These are phyloP conservation scores for Parus major DNA, from an alignment of 2,113 vertebrate genomes.

Conservation along the genomic window DNA sequence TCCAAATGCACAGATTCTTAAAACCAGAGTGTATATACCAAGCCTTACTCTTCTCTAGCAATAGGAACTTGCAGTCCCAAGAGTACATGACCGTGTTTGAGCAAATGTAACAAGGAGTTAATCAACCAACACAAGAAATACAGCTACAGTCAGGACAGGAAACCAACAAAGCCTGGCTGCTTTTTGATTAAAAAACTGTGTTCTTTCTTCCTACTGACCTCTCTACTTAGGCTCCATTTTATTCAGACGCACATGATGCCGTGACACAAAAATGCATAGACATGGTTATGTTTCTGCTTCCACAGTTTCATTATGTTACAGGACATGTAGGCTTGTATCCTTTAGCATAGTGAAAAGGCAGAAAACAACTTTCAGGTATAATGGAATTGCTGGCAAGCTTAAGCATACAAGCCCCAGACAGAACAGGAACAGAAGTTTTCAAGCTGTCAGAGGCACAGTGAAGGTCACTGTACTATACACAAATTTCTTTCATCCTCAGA, in stretches of 20 bases:
- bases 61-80: background rate
- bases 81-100: background rate
- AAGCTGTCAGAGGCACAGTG: background rate
- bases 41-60: background rate
- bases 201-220: background rate
- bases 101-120: background rate
- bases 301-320: background rate
- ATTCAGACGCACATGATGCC: background rate
- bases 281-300: background rate
- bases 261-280: background rate
- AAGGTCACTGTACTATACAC: background rate
- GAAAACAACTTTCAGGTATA: background rate
- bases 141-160: background rate
- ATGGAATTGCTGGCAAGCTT: background rate
- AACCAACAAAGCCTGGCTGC: background rate
- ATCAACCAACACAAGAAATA: background rate
- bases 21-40: background rate
- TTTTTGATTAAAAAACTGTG: background rate
- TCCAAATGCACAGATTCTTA: background rate
- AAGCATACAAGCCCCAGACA: background rate
- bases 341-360: constrained; percentile 8
- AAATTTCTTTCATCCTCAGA: background rate
- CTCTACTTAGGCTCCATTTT: background rate
- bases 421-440: background rate
- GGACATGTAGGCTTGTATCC: background rate